Conservation (phyloP, 2,888 invertebrate genomes). For the Pterostichus niger region DNA sequence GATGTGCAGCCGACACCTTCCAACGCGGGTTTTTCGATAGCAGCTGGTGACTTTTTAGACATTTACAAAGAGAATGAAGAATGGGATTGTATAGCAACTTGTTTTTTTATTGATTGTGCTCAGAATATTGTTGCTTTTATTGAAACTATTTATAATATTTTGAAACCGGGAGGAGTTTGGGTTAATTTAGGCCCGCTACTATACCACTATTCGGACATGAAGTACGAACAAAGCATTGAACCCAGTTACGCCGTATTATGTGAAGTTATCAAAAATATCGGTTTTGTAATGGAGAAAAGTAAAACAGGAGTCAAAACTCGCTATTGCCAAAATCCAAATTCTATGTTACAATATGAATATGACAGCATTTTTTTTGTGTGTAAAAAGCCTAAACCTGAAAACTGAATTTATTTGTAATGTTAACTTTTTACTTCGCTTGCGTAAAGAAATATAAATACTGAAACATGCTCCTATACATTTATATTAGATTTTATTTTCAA, state of each 20-base stretch:
- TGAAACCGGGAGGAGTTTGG: conserved; percentile 95
- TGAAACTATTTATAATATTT: conserved; percentile 92
- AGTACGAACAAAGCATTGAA: conserved; percentile 93
- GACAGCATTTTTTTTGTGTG: conserved; percentile 96
- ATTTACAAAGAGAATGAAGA: conserved; percentile 86
- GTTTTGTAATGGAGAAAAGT: conserved; percentile 91
- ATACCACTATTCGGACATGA: conserved; percentile 94
- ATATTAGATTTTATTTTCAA: not conserved
- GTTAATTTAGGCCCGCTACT: conserved; percentile 94
- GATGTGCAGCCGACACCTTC: conserved; percentile 89
- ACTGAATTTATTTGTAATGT: not conserved
- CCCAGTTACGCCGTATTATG: conserved; percentile 86
- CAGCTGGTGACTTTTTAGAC: conserved; percentile 97
- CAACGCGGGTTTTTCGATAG: conserved; percentile 91
- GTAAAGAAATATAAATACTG: conserved; percentile 15
- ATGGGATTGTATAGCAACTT: conserved; percentile 96
- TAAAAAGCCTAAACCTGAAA: conserved; percentile 79
- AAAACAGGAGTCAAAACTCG: conserved; percentile 89
- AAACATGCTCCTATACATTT: too few relatives aligned
- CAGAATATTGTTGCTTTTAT: conserved; percentile 97
- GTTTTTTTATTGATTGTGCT: conserved; percentile 99
- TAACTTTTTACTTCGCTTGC: conserved; percentile 9
- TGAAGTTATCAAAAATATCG: conserved; percentile 90
- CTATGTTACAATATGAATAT: conserved; percentile 96
- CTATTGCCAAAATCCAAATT: conserved; percentile 94